Evolutionary conservation across 64 coral and sea anemone genomes (phyloP), one percentile per base, ranked within the genome.

Genomic region (Montipora efflorescens): DNA sequence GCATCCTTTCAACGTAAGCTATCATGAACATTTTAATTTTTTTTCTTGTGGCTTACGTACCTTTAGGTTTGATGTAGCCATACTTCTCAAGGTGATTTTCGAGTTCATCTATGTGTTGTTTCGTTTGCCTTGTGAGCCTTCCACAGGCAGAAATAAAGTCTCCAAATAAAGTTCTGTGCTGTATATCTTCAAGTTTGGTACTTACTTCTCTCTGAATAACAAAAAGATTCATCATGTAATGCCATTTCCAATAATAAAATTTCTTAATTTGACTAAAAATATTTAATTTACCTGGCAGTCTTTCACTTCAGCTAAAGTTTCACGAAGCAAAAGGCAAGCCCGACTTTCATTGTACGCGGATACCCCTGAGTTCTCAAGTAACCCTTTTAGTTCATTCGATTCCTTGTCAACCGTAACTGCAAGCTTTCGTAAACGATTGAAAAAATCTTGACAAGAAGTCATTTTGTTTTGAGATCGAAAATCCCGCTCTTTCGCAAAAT

Each of bases 71-170:
- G 20, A 23, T 83, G 59, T 95, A 97, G 3, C 96, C 96, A 89
- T 97, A 97, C 48, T 95, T 97, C 43, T 68, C 77, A 48, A 97
- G 45, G 46, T 90, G 96, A 62, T 87, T 28, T 81, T 97, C 89
- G 20, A 97, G 72, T 9, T 87, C 90, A 44, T 97, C 44, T 28
- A 92, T 81, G n/a, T 97, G 68, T 47, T 79, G 57, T 58, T 91
- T 97, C 2, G 89, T 97, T 64, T 82, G 79, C 21, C 46, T 80
- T 14, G 74, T 28, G 77, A 97, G 88, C 58, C 93, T 85, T 28
- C 61, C 86, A 75, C 96, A 95, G 12, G 76, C 84, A 53, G 16
- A 71, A 3, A 97, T 51, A 21, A 89, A 74, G 22, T 97, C 85
- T 28, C 66, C 83, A 84, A 95, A 91, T 45, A 84, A 80, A 9